phyloP scores from a whole-genome alignment of 2,888 invertebrate genomes.

The Nephrotoma appendiculata region DNA sequence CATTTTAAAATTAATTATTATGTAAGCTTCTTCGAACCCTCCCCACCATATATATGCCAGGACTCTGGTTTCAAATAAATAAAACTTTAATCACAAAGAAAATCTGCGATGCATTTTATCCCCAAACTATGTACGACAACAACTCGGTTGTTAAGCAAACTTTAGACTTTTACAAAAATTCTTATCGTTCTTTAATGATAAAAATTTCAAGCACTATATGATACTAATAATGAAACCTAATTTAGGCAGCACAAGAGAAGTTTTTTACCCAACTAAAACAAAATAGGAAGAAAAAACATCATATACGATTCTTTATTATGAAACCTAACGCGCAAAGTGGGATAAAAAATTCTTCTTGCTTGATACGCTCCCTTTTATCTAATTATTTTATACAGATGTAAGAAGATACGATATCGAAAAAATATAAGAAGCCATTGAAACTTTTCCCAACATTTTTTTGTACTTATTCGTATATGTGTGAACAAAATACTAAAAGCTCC shows the following conservation, averaged over 20 bases:
- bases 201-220: not conserved
- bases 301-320: not conserved
- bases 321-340: not conserved
- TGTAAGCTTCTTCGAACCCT: too few relatives aligned
- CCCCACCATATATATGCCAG: too few relatives aligned
- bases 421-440: not conserved
- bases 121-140: too few relatives aligned
- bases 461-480: not conserved
- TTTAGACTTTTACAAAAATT: not conserved
- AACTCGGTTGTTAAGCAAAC: too few relatives aligned
- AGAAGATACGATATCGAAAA: not conserved
- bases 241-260: not conserved
- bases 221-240: not conserved
- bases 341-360: not conserved
- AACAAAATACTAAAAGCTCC: not conserved
- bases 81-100: too few relatives aligned
- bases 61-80: too few relatives aligned
- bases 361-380: not conserved
- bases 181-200: not conserved
- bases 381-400: not conserved
- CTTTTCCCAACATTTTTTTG: not conserved
- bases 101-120: too few relatives aligned
- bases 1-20: too few relatives aligned
- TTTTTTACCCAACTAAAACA: not conserved
- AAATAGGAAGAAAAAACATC: not conserved